phyloP scores from a whole-genome alignment of 2,797 vertebrate species.

The Pelochelys cantorii region DNA sequence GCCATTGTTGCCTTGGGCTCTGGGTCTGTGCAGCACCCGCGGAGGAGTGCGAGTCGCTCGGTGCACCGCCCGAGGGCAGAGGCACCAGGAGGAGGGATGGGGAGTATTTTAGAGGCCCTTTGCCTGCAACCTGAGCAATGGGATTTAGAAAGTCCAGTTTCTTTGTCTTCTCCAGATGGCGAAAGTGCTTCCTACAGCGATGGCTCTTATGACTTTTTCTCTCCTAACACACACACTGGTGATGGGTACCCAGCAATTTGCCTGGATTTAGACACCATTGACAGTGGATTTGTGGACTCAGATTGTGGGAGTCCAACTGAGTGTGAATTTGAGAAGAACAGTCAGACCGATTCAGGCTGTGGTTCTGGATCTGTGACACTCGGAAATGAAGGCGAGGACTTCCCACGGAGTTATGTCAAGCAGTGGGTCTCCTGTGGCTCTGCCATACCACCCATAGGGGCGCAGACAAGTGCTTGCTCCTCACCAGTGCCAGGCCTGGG shows the following conservation, averaged over 20 bases:
- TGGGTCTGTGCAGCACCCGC: conserved; percentile 28
- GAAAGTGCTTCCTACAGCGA: conserved; percentile 81
- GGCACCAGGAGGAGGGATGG: neutral
- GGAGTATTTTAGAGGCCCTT: conserved; percentile 72
- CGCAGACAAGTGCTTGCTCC: neutral
- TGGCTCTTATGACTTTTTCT: conserved; percentile 77
- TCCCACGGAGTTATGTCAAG: conserved; percentile 81
- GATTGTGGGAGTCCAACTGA: conserved; percentile 85
- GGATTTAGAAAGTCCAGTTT: conserved; percentile 64
- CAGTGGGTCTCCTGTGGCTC: conserved; percentile 79
- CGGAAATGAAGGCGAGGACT: conserved; percentile 53
- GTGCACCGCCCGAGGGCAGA: conserved; percentile 8
- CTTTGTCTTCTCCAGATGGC: conserved; percentile 72
- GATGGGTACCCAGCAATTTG: conserved; percentile 85
- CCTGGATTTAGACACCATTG: conserved; percentile 93
- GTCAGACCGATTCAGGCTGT: neutral
- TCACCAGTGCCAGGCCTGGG: neutral
- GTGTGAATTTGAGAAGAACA: conserved; percentile 68
- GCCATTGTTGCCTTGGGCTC: conserved; percentile 67
- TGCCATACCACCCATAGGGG: neutral
- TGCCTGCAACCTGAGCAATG: conserved; percentile 68
- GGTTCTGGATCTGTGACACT: conserved; percentile 6
- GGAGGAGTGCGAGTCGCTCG: neutral
- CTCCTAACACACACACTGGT: conserved; percentile 79
- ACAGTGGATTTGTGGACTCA: conserved; percentile 90